These are phyloP conservation scores for Tapera naevia DNA, from an alignment of 2,797 vertebrate genomes.

Conservation along the genomic window DNA sequence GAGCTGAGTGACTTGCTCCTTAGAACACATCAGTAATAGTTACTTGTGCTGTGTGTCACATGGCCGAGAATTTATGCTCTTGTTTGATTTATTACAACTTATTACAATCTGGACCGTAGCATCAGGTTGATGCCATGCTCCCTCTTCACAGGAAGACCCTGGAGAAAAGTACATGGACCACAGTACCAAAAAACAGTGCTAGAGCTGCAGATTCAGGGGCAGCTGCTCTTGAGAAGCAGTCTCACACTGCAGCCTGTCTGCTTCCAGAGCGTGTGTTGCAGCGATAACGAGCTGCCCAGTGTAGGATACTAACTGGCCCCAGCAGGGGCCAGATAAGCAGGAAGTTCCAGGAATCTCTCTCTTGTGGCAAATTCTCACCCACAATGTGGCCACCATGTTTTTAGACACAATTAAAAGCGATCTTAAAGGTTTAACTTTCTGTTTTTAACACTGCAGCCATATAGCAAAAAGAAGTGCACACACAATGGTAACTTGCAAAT, in stretches of 20 bases:
- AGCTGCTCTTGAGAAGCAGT: background rate
- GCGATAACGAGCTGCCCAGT: background rate
- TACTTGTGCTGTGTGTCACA: background rate
- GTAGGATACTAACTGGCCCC: background rate
- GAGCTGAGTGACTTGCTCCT: background rate
- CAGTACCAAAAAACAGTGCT: background rate
- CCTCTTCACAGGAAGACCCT: background rate
- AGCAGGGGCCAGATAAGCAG: background rate
- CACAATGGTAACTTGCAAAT: background rate
- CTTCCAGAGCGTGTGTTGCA: rapidly evolving
- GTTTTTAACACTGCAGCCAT: background rate
- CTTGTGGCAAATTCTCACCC: background rate
- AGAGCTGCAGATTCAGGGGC: background rate
- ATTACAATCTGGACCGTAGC: background rate
- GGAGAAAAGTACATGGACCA: background rate
- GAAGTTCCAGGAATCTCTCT: background rate
- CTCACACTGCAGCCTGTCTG: background rate
- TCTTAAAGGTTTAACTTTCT: background rate
- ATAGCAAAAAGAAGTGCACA: background rate
- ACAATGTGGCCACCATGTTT: background rate
- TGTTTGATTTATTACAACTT: background rate
- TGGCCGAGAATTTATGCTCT: background rate
- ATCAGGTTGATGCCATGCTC: background rate
- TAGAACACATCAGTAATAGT: background rate
- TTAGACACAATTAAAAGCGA: background rate